Evolutionary conservation across 2,888 invertebrate species (phyloP), one percentile per base, ranked within the genome.

Genomic region (Drosophila parthenogenetica): DNA sequence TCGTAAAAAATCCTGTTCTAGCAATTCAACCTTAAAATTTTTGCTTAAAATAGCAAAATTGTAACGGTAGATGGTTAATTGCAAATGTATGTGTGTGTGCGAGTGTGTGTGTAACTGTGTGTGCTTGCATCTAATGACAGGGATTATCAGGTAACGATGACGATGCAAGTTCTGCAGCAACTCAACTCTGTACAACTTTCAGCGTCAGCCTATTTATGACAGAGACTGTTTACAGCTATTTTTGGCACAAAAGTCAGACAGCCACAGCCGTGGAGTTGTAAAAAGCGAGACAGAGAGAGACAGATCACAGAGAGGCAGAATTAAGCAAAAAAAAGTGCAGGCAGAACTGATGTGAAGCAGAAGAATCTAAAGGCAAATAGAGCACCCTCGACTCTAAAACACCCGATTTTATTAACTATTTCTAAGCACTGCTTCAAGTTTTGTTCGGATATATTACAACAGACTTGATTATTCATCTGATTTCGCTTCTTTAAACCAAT

Each of bases 151-250:
- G 25, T 11, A 29, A 16, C 3, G 25, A 53, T 42, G 32, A 48
- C 48, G 29, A 32, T n/a, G 11, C 39, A 14, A 39, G 14, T 14
- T n/a, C 43, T 32, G 42, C 42, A 46, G 40, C 19, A n/a, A 11
- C 16, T 49, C 10, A 22, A n/a, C 48, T 75, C 58, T 59, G 70
- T 51, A 60, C 58, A 59, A 61, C 46, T 75, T 42, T 67, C 58
- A 43, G 59, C 54, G 46, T 37, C 63, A 54, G 72, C 71, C 77
- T 77, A 77, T 77, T 80, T 76, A 65, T 77, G 72, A 61, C 65
- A 42, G 57, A 40, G 22, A 40, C 40, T 58, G 17, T 46, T 3
- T 35, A 25, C 13, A 35, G 63, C 72, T 77, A 77, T 80, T 77
- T 77, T 61, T 10, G 49, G 54, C 48, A 40, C 35, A 40, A 11